Evolutionary conservation across 2,797 vertebrate genomes (phyloP).

Genomic region (Lates japonicus): DNA sequence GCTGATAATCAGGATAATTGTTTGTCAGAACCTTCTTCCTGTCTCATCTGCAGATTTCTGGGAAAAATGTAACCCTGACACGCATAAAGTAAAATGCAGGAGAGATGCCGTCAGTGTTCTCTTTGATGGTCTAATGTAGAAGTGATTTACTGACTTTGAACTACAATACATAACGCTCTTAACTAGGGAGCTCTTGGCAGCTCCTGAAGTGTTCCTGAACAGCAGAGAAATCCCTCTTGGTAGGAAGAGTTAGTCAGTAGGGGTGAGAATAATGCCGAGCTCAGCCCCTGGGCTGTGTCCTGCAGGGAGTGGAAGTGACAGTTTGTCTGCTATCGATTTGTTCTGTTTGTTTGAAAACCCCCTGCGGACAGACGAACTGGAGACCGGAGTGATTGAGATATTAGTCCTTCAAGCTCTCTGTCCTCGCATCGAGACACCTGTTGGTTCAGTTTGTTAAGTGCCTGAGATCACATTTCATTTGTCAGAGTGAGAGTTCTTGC

Average conservation of each 20-base stretch:
- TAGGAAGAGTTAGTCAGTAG: background rate
- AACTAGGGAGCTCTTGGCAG: background rate
- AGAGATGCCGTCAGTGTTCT: background rate
- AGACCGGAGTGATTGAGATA: constrained; percentile 23
- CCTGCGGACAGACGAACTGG: constrained; percentile 26
- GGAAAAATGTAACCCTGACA: background rate
- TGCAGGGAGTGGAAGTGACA: constrained; percentile 47
- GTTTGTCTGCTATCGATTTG: constrained; percentile 65
- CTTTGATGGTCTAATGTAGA: background rate
- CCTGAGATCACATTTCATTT: background rate
- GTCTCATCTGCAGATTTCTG: background rate
- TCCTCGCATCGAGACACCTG: constrained; percentile 1
- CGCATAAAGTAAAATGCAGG: background rate
- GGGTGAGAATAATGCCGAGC: constrained; percentile 20
- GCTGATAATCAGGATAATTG: background rate
- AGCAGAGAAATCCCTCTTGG: background rate
- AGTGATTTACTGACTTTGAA: constrained; percentile 12
- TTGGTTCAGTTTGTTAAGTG: constrained; percentile 6
- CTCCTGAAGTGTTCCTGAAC: too few species aligned
- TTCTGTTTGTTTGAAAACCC: constrained; percentile 50
- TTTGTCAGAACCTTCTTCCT: too few species aligned
- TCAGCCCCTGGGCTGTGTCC: constrained; percentile 45
- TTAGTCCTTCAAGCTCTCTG: background rate
- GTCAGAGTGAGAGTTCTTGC: background rate
- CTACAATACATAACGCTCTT: background rate